Evolutionary conservation across 2,888 invertebrate genomes (phyloP), one percentile per base, ranked within the genome.

Genomic region (Apantesis nais): DNA sequence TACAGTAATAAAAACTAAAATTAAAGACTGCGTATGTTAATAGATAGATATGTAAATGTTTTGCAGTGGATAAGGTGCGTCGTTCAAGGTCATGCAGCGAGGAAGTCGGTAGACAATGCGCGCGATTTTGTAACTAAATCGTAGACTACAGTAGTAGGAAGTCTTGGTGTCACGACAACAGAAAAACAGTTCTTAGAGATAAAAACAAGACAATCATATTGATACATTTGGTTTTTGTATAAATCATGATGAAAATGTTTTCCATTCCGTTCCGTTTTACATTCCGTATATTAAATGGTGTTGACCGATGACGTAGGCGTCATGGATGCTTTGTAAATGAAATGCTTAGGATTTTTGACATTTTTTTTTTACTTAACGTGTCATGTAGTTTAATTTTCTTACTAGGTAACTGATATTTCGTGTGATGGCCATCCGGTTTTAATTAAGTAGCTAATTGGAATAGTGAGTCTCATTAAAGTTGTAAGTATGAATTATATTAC

Each of bases 141-240:
- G 87, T 83, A 85, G 82, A 75, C 62, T 62, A 68, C 85, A 74
- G 75, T 85, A 89, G 86, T 82, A 92, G 92, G 93, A 93, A 93
- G 90, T 89, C 80, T 80, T 83, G 81, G 86, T 89, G 89, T 88
- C 87, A 84, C 75, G 80, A 79, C 78, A 85, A 86, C 82, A 80
- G 72, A 73, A 63, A 70, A 77, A 78, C 74, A 74, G 65, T 64
- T 64, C 62, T 31, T 25, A 12, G 48, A 72, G 68, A 78, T 79
- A 78, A 81, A 77, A 63, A 71, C 62, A 67, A 73, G 72, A 77
- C 55, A 29, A 72, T 71, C 52, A 31, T 70, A 77, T 73, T 63
- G 63, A 73, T 64, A 71, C 41, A 31, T 68, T 72, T 73, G n/a
- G n/a, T n/a, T n/a, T n/a, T n/a, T n/a, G n/a, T 66, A 41, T 66